Evolutionary conservation across 2,113 vertebrate genomes (phyloP), one percentile per base, ranked within the genome.

Genomic region (Carollia perspicillata): DNA sequence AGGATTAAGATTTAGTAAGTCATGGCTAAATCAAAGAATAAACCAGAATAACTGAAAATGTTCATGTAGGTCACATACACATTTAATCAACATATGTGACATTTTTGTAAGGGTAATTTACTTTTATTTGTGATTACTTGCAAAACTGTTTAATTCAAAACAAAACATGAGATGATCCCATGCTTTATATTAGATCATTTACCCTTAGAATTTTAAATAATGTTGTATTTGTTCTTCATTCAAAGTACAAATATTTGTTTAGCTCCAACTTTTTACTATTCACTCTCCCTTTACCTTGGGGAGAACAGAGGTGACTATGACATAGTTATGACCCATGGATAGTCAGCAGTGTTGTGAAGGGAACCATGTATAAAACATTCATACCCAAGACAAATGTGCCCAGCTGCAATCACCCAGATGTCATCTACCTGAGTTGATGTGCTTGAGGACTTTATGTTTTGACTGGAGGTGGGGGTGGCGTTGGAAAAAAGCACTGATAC

Each of bases 181-280:
- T 77, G 30, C 74, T 77, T 77, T 77, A 49, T 33, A 75, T 75
- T 75, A 75, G 26, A 74, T 47, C 16, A 47, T 33, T 47, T 75
- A 30, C 23, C 17, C 22, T 91, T 88, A 68, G 16, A 81, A 69
- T 71, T 26, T 60, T 63, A 63, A 89, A 53, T 89, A 55, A 58
- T 37, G 40, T 60, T 92, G 90, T n/a, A 83, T 72, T 93, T 93
- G 47, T 63, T 81, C 37, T 95, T 95, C n/a, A 44, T 74, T 69
- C 33, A 90, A 83, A 69, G 17, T 85, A 71, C 2, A 63, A 37
- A 42, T 80, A 84, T 37, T 74, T 83, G 14, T 94, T 69, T 68
- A 80, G 33, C 17, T 90, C 35, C 10, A 84, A 49, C 18, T 47
- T 33, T 55, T 33, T 55, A 13, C 23, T 12, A 33, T 80, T 85